Base-by-base conservation (phyloP, 2,888 invertebrate species). In the Microchrysa polita region DNA sequence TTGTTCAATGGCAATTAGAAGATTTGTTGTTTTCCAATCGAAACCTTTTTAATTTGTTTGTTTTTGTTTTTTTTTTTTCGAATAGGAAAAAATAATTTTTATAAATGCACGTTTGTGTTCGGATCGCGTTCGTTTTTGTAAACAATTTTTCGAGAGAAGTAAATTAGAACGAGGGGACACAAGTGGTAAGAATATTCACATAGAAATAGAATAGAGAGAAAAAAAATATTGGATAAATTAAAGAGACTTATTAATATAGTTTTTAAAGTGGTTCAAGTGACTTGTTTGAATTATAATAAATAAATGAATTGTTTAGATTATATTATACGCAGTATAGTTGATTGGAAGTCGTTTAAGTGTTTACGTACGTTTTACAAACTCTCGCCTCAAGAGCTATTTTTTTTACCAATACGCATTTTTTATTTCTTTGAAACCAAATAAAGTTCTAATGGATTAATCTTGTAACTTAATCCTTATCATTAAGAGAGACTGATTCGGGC, bases 1-100 rank as follows among this genome's bases (percentile, higher is more conserved):
- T 86, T 97, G 92, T 88, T 99, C 98, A 84, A 99, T 88, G 81
- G 98, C 98, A 88, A 98, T 93, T 88, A 99, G 91, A 82, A 99
- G 94, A 89, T 98, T 98, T 89, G 98, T 94, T 81, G 98, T 98
- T 87, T 95, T 95, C 93, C 96, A 97, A 92, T 99, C 99, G 90
- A 99, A 98, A 88, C 97, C 97, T 97, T 83, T 80, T 65, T n/a
- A n/a, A n/a, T n/a, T n/a, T 69, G 16, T 63, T 63, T 2, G 10
- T 48, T 59, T 73, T 27, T 55, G 23, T 69, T 57, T 67, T 27
- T 2, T 65, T 71, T n/a, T 72, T 20, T 22, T 65, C 42, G 57
- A 14, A 65, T 73, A 16, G 16, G 44, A 63, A 7, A 34, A 65
- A 27, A 53, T 53, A 61, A 40, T 18, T 57, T 18, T n/a, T 18